These are phyloP conservation scores for Tryphoninae sp. DNA, from an alignment of 2,888 invertebrate species.

Conservation along the genomic window DNA sequence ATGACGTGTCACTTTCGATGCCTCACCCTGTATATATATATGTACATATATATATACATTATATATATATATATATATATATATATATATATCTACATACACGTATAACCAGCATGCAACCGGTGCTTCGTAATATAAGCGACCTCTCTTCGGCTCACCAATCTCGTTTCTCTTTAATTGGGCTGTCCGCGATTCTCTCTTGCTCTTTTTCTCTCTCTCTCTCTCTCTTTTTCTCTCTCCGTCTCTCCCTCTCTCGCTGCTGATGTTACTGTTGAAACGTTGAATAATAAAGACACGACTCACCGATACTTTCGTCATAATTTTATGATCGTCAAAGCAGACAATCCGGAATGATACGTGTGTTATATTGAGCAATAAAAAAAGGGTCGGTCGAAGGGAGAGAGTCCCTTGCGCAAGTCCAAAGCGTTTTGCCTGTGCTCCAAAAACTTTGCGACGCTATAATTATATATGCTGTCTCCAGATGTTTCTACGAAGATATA, in stretches of 20 bases:
- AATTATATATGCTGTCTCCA: constrained; percentile 18
- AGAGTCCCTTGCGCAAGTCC: constrained; percentile 48
- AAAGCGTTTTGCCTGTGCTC: constrained; percentile 46
- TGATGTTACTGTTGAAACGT: constrained; percentile 17
- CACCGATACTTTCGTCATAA: constrained; percentile 45
- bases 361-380: constrained; percentile 46
- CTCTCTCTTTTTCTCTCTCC: background rate
- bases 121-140: constrained; percentile 36
- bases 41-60: background rate
- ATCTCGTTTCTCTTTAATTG: constrained; percentile 55
- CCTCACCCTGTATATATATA: no score
- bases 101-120: constrained; percentile 16
- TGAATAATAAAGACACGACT: constrained; percentile 43
- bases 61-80: constrained; percentile 5
- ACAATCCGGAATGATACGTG: constrained; percentile 49
- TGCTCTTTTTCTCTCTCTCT: constrained; percentile 29
- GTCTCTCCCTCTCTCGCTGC: background rate
- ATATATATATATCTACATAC: background rate
- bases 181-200: constrained; percentile 47
- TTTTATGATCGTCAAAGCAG: constrained; percentile 48
- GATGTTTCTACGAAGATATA: constrained; percentile 32
- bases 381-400: constrained; percentile 32
- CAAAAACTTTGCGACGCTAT: background rate
- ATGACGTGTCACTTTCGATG: no score
- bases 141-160: constrained; percentile 16